Conservation (phyloP, 2,888 invertebrate genomes). For the Tolmerus cingulatus region DNA sequence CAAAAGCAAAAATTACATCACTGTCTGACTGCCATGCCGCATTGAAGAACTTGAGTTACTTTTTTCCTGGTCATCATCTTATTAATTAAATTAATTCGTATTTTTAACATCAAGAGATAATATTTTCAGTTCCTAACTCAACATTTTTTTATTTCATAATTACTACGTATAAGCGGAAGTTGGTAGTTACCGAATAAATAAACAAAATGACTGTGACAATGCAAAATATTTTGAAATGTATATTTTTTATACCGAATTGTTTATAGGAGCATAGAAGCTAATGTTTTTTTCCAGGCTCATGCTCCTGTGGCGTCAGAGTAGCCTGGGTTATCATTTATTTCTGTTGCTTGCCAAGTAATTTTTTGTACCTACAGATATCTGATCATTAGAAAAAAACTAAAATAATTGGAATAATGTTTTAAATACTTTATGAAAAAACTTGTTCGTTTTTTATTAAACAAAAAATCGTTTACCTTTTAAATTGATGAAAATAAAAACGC, state of each 20-base stretch:
- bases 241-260: neutral
- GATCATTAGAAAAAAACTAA: too few species aligned
- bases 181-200: neutral
- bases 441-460: too few species aligned
- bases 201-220: neutral
- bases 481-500: too few species aligned
- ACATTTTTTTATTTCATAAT: neutral
- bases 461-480: too few species aligned
- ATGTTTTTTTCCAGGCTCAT: neutral
- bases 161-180: neutral
- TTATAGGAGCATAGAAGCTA: neutral
- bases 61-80: neutral
- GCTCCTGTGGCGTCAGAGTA: neutral
- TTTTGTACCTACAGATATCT: too few species aligned
- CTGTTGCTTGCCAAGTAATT: too few species aligned
- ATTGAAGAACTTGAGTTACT: neutral
- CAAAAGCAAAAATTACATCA: neutral
- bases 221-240: neutral
- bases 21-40: neutral
- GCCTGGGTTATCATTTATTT: too few species aligned
- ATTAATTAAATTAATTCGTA: neutral
- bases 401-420: too few species aligned
- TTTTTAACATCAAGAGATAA: neutral
- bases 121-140: neutral
- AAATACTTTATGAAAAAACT: too few species aligned